Percentiles rank a stretch among this genome's conserved stretches.
Evolutionary conservation across 2,888 invertebrate species (phyloP).

Genomic region (Rhabditoides inermis): DNA sequence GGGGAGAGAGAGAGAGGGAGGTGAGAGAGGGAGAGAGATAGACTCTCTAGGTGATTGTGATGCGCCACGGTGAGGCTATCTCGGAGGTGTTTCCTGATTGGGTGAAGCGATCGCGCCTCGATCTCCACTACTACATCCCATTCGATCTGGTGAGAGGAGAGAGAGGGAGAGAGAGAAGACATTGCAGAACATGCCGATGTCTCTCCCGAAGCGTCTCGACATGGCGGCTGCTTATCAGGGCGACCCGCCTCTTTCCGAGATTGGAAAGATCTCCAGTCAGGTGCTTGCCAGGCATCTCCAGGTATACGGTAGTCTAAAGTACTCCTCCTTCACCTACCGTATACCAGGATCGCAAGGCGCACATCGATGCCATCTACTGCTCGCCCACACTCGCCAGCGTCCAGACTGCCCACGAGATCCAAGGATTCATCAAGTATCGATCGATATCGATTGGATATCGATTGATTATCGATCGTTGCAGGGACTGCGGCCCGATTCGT

Average conservation of each 20-base stretch:
- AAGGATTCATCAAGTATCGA: conserved; percentile 3
- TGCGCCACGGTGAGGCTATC: no score
- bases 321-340: neutral
- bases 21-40: no score
- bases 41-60: no score
- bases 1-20: no score
- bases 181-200: conserved; percentile 3
- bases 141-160: conserved; percentile 10
- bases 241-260: conserved; percentile 5
- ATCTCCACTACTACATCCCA: conserved; percentile 3
- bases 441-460: no score
- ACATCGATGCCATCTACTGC: neutral
- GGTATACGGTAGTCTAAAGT: neutral
- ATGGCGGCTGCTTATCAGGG: neutral
- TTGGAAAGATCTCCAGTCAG: neutral
- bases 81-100: conserved; percentile 8
- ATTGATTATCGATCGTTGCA: no score
- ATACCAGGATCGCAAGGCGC: neutral
- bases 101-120: conserved; percentile 5
- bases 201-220: conserved; percentile 1
- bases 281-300: neutral
- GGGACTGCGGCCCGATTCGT: no score
- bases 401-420: conserved; percentile 6
- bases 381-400: conserved; percentile 2
- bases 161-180: no score